Evolutionary conservation across 2,113 vertebrate genomes (phyloP).

Genomic region (Atrichornis clamosus): DNA sequence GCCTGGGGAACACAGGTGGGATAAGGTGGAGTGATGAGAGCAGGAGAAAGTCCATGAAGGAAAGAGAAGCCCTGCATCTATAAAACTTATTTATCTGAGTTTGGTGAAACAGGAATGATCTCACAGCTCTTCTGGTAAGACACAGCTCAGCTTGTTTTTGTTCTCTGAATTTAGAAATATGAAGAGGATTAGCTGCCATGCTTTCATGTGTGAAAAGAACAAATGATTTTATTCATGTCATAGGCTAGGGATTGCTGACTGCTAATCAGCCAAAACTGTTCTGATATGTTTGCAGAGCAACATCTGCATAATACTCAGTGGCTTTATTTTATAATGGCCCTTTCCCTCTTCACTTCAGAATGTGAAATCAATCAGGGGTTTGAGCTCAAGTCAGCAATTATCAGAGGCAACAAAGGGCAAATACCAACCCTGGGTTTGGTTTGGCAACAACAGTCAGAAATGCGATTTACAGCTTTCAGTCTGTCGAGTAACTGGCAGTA

Average conservation of each 20-base stretch:
- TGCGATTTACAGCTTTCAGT: background rate
- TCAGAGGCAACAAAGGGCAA: constrained; percentile 35
- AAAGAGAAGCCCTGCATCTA: background rate
- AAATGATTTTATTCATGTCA: constrained; percentile 39
- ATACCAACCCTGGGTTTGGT: background rate
- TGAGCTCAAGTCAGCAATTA: constrained; percentile 52
- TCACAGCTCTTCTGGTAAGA: background rate
- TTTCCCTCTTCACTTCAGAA: constrained; percentile 42
- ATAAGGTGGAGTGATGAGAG: background rate
- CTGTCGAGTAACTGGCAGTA: background rate
- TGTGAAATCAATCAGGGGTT: constrained; percentile 28
- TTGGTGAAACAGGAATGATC: background rate
- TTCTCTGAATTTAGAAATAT: constrained; percentile 30
- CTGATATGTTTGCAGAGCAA: constrained; percentile 29
- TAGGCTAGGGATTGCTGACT: constrained; percentile 34
- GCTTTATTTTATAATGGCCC: constrained; percentile 40
- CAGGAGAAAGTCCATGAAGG: background rate
- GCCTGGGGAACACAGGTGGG: background rate
- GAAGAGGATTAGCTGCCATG: constrained; percentile 31
- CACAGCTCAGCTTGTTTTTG: background rate
- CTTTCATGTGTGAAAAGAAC: constrained; percentile 52
- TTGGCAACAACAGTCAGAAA: background rate
- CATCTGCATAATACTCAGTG: constrained; percentile 45
- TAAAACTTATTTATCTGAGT: background rate
- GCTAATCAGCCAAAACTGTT: constrained; percentile 38